Conservation (phyloP, 64 coral and sea anemone genomes). For the Platygyra sinensis region DNA sequence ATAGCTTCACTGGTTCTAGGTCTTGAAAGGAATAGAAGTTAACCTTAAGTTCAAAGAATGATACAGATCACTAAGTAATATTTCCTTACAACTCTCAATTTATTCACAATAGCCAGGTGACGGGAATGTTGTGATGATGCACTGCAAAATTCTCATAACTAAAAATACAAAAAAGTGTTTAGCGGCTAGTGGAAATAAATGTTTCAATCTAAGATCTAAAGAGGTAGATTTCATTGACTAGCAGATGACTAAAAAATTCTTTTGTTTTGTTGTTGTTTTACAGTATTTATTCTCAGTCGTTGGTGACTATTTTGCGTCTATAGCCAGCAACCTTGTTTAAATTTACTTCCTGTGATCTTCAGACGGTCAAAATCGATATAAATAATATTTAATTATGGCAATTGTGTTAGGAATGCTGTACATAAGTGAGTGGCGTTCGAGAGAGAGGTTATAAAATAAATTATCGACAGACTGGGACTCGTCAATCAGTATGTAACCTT, state of each 20-base stretch:
- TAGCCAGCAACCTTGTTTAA: background rate
- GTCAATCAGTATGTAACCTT: too few relatives aligned
- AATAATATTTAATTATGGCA: conserved; percentile 1
- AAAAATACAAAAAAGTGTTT: too few relatives aligned
- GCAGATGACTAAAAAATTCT: background rate
- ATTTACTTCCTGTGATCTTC: background rate
- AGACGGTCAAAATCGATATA: background rate
- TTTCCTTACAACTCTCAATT: too few relatives aligned
- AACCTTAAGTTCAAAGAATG: too few relatives aligned
- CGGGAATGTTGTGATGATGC: too few relatives aligned
- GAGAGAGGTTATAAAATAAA: conserved; percentile 32
- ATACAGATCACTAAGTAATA: too few relatives aligned
- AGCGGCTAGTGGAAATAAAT: too few relatives aligned
- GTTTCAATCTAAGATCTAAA: too few relatives aligned
- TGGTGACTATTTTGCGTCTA: background rate
- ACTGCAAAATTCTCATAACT: too few relatives aligned
- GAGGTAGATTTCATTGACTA: background rate
- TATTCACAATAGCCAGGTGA: too few relatives aligned
- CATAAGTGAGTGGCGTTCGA: background rate
- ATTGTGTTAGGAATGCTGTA: background rate
- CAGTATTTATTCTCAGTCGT: background rate
- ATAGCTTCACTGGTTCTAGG: too few relatives aligned
- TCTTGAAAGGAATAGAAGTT: too few relatives aligned
- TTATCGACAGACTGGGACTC: background rate
- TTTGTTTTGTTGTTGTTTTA: background rate